Base-by-base conservation (phyloP, 1,140 invertebrate species). In the Cyphomyrmex costatus region DNA sequence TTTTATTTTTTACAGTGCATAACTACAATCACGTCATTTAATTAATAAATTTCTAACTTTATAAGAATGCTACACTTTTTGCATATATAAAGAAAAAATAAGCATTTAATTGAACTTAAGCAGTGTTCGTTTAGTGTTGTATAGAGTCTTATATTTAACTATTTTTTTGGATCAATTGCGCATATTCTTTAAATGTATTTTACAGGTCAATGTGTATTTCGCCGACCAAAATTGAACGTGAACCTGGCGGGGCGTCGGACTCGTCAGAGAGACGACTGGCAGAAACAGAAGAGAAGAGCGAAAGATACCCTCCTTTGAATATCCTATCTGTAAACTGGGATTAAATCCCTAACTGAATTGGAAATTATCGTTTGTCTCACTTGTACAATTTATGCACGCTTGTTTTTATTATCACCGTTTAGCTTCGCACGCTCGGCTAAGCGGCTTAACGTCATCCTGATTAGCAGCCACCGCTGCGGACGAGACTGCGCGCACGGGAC, bases 401-500 rank as follows among this genome's bases (percentile, higher is more conserved):
- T 76, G 19, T 63, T 84, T 83, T 74, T 63, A 12, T 83, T 74
- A 36, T 70, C 53, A 12, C 7, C 65, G n/a, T 51, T 77, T 63
- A 82, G 63, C 66, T 53, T 58, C 24, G 63, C 46, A 21, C 53
- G 12, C 56, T 70, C 56, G 16, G 42, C 42, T 76, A 84, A 84
- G 70, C 70, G 56, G 56, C 19, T 84, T 49, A 84, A 84, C 56
- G 51, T 27, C 24, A 16, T 49, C 68, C 63, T 70, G 78, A 80
- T 80, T 80, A 80, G 78, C 65, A n/a, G 6, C 46, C 65, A 70
- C 42, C 63, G 30, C 14, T 16, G n/a, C 65, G 65, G 30, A 70
- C 36, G 42, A 49, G 42, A 46, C 33, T 27, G 33, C 6, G 8
- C 1, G 36, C 24, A 30, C 16, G 21, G 7, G 53, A 60, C 10